Evolutionary conservation across 2,888 invertebrate genomes (phyloP).

Genomic region (Agrochola macilenta): DNA sequence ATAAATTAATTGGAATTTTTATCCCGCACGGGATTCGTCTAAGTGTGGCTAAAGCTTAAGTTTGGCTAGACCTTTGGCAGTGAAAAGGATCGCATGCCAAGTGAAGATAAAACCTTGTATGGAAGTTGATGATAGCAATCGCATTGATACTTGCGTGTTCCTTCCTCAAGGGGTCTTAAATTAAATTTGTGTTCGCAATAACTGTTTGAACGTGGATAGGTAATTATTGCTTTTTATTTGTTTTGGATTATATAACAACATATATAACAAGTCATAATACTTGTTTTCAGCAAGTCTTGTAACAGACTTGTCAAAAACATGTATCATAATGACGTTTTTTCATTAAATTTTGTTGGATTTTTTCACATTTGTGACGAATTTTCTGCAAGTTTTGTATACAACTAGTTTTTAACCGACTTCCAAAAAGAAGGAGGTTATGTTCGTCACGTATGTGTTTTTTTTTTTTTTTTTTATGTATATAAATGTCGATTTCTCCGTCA

Average conservation of each 20-base stretch:
- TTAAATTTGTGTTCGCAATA: conserved; percentile 60
- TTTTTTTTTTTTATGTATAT: too few relatives aligned
- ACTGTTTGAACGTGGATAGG: conserved; percentile 38
- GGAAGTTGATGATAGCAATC: conserved; percentile 47
- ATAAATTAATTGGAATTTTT: too few relatives aligned
- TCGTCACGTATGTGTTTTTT: too few relatives aligned
- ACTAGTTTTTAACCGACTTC: too few relatives aligned
- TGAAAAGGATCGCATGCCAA: conserved; percentile 60
- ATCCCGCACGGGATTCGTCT: too few relatives aligned
- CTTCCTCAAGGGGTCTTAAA: conserved; percentile 48
- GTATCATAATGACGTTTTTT: too few relatives aligned
- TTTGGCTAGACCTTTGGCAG: conserved; percentile 18
- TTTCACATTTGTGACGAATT: background rate
- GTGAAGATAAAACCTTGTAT: conserved; percentile 52
- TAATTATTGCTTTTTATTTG: conserved; percentile 51
- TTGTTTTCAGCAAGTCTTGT: background rate
- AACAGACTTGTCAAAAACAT: too few relatives aligned
- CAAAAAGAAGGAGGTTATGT: too few relatives aligned
- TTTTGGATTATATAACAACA: conserved; percentile 9
- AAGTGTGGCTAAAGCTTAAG: background rate
- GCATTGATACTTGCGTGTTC: conserved; percentile 60
- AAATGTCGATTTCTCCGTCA: too few relatives aligned
- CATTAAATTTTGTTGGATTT: background rate
- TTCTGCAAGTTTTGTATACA: background rate
- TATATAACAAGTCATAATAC: background rate